These are phyloP conservation scores for Drosophila nebulosa DNA, from an alignment of 1,140 invertebrate species.

Conservation along the genomic window DNA sequence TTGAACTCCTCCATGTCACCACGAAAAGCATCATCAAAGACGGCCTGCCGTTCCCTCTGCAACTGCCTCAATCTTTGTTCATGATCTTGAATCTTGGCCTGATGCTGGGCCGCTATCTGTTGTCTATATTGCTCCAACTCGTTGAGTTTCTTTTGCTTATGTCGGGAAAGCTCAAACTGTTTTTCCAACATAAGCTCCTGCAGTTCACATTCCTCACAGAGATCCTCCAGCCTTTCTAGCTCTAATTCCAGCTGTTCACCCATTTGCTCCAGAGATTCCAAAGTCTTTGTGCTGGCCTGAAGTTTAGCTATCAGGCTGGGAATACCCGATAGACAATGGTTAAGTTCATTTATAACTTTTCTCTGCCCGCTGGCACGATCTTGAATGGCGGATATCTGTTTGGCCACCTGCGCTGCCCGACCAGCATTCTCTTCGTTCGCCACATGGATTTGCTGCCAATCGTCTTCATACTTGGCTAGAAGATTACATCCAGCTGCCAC, in stretches of 20 bases:
- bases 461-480: constrained; percentile 71
- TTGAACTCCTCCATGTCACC: constrained; percentile 85
- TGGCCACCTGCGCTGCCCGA: constrained; percentile 84
- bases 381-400: constrained; percentile 83
- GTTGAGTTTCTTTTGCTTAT: constrained; percentile 84
- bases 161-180: constrained; percentile 85
- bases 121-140: constrained; percentile 81
- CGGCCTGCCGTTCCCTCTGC: constrained; percentile 85
- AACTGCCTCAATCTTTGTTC: constrained; percentile 82
- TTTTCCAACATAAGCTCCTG: constrained; percentile 85
- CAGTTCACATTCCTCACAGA: constrained; percentile 86
- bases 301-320: constrained; percentile 84
- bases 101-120: constrained; percentile 84
- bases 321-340: constrained; percentile 83
- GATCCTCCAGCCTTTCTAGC: constrained; percentile 84
- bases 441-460: constrained; percentile 85
- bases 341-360: constrained; percentile 82
- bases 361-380: constrained; percentile 83
- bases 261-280: constrained; percentile 83
- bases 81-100: constrained; percentile 83
- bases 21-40: constrained; percentile 86
- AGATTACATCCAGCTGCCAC: constrained; percentile 68
- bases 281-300: constrained; percentile 81
- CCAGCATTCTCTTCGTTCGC: constrained; percentile 85
- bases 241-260: constrained; percentile 85